phyloP scores from a whole-genome alignment of 1,140 invertebrate species.

The Holotrichia oblita region DNA sequence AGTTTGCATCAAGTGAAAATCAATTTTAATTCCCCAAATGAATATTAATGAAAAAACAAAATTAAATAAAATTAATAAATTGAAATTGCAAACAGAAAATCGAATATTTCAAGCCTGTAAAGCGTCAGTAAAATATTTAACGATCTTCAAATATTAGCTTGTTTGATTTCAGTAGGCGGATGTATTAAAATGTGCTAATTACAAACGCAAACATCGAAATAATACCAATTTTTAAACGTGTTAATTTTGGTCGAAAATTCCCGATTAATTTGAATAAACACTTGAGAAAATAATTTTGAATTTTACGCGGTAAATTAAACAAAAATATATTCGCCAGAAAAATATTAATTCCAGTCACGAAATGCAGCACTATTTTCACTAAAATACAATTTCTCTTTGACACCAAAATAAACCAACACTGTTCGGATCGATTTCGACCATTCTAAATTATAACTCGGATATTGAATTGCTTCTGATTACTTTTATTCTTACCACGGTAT shows the following conservation, averaged over 20 bases:
- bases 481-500: slow-evolving; percentile 61
- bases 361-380: background rate
- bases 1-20: too few species aligned
- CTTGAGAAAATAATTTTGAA: background rate
- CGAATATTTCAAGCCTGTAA: too few species aligned
- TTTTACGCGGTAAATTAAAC: background rate
- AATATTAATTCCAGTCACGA: background rate
- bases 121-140: background rate
- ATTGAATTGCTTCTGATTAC: too few species aligned
- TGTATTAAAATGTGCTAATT: slow-evolving; percentile 5
- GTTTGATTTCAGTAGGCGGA: background rate
- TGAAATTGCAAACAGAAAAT: too few species aligned
- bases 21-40: too few species aligned
- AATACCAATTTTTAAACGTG: background rate
- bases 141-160: slow-evolving; percentile 14
- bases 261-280: too few species aligned
- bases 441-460: background rate
- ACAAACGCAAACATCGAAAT: background rate
- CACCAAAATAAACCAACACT: background rate
- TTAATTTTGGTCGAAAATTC: slow-evolving; percentile 1
- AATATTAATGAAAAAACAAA: too few species aligned
- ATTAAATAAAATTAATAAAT: too few species aligned
- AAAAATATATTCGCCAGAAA: background rate
- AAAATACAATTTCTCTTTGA: background rate
- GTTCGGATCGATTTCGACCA: background rate